Conservation (phyloP, 1,140 invertebrate genomes). For the Monomorium pharaonis region DNA sequence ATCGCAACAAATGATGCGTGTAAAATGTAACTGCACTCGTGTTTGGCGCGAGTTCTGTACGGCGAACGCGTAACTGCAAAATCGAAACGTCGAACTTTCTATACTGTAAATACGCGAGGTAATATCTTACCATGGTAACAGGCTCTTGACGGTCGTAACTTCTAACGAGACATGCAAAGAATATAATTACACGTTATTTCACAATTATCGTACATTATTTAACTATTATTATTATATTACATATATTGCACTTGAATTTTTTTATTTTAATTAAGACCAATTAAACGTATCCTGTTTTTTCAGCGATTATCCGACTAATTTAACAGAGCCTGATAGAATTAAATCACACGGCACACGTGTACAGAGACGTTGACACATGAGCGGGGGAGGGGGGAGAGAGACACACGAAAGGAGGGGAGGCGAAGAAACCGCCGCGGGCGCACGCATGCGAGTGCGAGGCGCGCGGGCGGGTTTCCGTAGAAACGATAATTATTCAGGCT, state of each 20-base stretch:
- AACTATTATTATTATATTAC: no score
- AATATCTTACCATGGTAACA: not conserved
- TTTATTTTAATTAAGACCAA: not conserved
- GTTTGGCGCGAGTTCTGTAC: not conserved
- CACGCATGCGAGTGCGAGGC: slow-evolving; percentile 27
- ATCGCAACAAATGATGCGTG: slow-evolving; percentile 11
- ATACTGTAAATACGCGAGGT: not conserved
- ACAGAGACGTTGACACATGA: not conserved
- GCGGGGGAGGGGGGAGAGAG: not conserved
- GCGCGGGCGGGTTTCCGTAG: slow-evolving; percentile 70
- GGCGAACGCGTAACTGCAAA: slow-evolving; percentile 9
- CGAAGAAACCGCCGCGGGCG: slow-evolving; percentile 24
- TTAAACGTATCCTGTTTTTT: not conserved
- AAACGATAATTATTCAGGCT: slow-evolving; percentile 81
- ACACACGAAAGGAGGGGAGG: not conserved
- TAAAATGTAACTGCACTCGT: slow-evolving; percentile 28
- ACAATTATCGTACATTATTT: no score
- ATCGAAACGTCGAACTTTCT: not conserved
- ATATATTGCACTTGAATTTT: no score
- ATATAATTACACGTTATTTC: not conserved
- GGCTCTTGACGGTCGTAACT: not conserved
- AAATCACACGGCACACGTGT: not conserved
- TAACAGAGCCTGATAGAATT: slow-evolving; percentile 48
- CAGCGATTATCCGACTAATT: not conserved
- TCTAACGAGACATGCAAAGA: not conserved